Conservation (phyloP, 2,888 invertebrate genomes). For the Aspidiotus rigidus region DNA sequence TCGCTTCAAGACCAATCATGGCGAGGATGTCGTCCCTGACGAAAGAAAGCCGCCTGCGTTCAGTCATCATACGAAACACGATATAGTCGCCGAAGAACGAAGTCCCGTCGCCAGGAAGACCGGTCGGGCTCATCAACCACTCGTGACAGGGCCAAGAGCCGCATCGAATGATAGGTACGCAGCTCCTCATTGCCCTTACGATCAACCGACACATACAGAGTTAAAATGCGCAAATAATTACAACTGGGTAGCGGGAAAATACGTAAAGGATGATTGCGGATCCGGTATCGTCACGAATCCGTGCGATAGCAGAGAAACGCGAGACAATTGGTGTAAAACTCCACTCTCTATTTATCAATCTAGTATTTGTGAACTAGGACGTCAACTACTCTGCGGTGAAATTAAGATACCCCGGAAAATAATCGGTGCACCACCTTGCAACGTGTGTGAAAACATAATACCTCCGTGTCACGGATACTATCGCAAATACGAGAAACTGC, state of each 20-base stretch:
- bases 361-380: constrained; percentile 20
- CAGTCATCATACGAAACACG: too few species aligned
- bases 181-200: background rate
- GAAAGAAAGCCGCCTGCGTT: too few species aligned
- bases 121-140: background rate
- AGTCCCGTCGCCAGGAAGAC: background rate
- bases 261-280: constrained; percentile 26
- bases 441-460: constrained; percentile 18
- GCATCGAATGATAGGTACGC: background rate
- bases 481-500: constrained; percentile 17
- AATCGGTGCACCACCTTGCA: constrained; percentile 14
- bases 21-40: too few species aligned
- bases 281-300: constrained; percentile 22
- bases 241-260: constrained; percentile 15
- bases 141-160: background rate
- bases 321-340: constrained; percentile 14
- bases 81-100: too few species aligned
- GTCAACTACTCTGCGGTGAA: constrained; percentile 22
- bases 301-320: background rate
- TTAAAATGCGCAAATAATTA: background rate
- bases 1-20: too few species aligned
- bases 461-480: constrained; percentile 21
- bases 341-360: constrained; percentile 25
- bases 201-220: background rate
- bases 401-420: background rate